Evolutionary conservation across 37 sponge, comb jelly and placozoan genomes (phyloP).

Genomic region (Halisarca cf. caerulea): DNA sequence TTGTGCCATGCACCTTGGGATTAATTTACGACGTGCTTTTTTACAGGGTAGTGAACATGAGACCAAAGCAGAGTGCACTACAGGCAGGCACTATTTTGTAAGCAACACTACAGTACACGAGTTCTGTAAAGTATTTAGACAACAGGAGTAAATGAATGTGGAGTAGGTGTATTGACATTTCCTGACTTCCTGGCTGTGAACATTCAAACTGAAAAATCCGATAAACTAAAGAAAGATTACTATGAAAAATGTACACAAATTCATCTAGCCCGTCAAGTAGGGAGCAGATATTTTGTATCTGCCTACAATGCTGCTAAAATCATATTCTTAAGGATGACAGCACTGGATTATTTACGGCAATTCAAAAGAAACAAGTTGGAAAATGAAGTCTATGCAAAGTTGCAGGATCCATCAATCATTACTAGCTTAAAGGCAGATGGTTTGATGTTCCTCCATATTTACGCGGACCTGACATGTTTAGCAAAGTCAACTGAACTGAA

Average conservation of each 20-base stretch:
- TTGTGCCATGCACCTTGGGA: slow-evolving; percentile 64
- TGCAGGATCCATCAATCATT: background rate
- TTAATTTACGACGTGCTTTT: slow-evolving; percentile 59
- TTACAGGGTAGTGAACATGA: slow-evolving; percentile 8
- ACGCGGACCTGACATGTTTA: slow-evolving; percentile 25
- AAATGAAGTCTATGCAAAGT: slow-evolving; percentile 4
- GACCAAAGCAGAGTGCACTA: too few relatives aligned
- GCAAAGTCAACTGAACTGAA: slow-evolving; percentile 32
- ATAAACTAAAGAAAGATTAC: background rate
- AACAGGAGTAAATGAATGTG: slow-evolving; percentile 27
- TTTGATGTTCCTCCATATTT: slow-evolving; percentile 33
- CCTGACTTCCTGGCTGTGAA: slow-evolving; percentile 34
- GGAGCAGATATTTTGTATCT: slow-evolving; percentile 37
- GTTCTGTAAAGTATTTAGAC: slow-evolving; percentile 36
- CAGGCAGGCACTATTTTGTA: slow-evolving; percentile 12
- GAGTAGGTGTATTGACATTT: slow-evolving; percentile 15
- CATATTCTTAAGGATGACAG: slow-evolving; percentile 22
- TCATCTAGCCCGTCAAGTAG: slow-evolving; percentile 30
- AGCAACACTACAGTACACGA: slow-evolving; percentile 33
- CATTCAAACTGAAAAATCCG: background rate
- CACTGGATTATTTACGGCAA: background rate
- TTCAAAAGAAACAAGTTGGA: background rate
- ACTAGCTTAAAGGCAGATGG: slow-evolving; percentile 26
- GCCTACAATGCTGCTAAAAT: slow-evolving; percentile 34
- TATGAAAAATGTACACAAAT: background rate